phyloP scores from a whole-genome alignment of 2,113 vertebrate genomes.

The Menidia beryllina region DNA sequence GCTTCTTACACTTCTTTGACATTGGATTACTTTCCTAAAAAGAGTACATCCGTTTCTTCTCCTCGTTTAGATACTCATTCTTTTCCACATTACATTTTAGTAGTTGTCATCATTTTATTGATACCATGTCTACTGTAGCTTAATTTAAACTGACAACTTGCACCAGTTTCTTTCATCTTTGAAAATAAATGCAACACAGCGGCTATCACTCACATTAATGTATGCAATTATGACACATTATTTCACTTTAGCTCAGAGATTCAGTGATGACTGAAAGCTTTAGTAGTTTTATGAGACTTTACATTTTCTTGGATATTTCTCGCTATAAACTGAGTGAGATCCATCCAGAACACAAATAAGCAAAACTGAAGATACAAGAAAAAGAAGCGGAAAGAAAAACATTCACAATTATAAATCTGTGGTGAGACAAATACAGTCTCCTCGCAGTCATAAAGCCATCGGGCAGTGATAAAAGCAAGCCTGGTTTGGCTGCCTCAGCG shows the following conservation, averaged over 20 bases:
- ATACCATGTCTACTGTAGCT: not conserved
- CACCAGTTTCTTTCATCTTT: not conserved
- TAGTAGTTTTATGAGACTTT: not conserved
- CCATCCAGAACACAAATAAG: not conserved
- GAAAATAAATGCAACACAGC: not conserved
- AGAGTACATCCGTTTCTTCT: not conserved
- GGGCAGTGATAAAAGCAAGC: slow-evolving; percentile 33
- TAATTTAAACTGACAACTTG: too few relatives aligned
- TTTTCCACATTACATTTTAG: not conserved
- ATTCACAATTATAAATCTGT: slow-evolving; percentile 24
- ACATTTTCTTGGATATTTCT: too few relatives aligned
- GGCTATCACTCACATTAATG: not conserved
- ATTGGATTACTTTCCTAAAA: not conserved
- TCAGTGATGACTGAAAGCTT: not conserved
- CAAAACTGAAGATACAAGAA: not conserved
- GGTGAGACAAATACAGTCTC: slow-evolving; percentile 19
- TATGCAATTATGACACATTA: not conserved
- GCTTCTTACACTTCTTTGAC: not conserved
- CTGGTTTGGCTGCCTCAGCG: slow-evolving; percentile 40
- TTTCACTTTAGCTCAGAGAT: not conserved
- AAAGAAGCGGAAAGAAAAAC: not conserved
- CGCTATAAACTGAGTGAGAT: too few relatives aligned
- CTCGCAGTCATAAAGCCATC: slow-evolving; percentile 28
- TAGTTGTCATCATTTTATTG: not conserved
- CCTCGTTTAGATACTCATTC: not conserved